Percentiles rank a stretch among this genome's conserved stretches.
These are phyloP conservation scores for Trichosurus vulpecula DNA, from an alignment of 2,797 vertebrate genomes.

Conservation along the genomic window DNA sequence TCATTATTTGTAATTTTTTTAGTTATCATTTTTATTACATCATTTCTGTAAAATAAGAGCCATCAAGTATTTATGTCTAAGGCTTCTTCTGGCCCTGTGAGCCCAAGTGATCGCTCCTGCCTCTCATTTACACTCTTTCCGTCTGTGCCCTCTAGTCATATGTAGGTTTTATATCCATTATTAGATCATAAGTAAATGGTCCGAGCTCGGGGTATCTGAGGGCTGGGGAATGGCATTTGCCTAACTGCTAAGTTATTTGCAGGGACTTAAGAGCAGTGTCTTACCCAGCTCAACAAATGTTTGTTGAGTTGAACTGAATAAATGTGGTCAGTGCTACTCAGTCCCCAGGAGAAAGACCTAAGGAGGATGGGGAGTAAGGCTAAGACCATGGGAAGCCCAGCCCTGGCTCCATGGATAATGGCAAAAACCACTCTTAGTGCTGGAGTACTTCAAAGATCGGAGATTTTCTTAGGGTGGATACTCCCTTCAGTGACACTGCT, in stretches of 20 bases:
- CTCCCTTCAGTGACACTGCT: neutral
- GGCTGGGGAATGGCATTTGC: neutral
- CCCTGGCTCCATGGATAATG: neutral
- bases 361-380: neutral
- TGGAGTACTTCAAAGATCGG: neutral
- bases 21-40: neutral
- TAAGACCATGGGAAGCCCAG: neutral
- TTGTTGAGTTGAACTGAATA: neutral
- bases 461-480: neutral
- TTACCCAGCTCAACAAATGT: neutral
- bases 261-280: neutral
- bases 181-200: neutral
- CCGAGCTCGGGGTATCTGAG: neutral
- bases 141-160: neutral
- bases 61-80: neutral
- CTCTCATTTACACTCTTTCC: neutral
- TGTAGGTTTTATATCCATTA: neutral
- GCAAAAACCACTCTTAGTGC: neutral
- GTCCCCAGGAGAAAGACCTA: neutral
- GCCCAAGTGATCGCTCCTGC: neutral
- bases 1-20: rapidly evolving
- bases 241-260: neutral
- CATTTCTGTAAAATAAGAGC: neutral
- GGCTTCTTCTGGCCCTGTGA: neutral
- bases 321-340: neutral